Evolutionary conservation across 2,113 vertebrate species (phyloP).

Genomic region (Xyliphius kryptos): DNA sequence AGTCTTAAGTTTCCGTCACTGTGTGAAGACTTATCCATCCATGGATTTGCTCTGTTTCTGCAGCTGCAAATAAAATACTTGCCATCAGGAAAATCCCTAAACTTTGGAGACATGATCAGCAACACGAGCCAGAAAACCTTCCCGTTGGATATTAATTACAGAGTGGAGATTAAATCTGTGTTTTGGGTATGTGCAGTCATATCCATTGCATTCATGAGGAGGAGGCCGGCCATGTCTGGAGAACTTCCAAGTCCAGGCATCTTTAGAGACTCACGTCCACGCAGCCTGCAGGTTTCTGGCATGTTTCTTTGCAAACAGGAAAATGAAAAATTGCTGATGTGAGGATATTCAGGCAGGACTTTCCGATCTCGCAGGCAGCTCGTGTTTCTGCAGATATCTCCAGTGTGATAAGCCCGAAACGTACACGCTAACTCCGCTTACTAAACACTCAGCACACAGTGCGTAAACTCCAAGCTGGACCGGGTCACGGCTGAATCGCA

Average conservation of each 20-base stretch:
- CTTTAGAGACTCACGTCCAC: conserved; percentile 9
- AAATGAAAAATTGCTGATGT: conserved; percentile 33
- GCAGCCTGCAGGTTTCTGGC: conserved; percentile 17
- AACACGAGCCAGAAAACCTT: no score
- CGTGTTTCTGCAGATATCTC: conserved; percentile 6
- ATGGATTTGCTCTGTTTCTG: no score
- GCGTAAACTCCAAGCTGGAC: no score
- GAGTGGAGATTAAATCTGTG: not conserved
- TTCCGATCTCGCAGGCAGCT: conserved; percentile 37
- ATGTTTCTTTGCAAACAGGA: conserved; percentile 37
- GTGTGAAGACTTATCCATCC: no score
- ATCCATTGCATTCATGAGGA: not conserved
- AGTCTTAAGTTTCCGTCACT: no score
- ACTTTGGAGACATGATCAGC: no score
- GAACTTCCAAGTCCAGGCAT: conserved; percentile 2
- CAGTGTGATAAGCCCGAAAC: not conserved
- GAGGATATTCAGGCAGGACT: conserved; percentile 30
- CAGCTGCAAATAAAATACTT: no score
- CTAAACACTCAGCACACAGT: no score
- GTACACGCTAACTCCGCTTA: not conserved
- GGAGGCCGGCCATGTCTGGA: not conserved
- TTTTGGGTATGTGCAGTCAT: not conserved
- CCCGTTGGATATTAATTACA: not conserved
- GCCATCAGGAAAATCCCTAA: no score
- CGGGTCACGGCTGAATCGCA: no score